Percentiles rank a stretch among this genome's conserved stretches.
phyloP scores from a whole-genome alignment of 1,140 invertebrate genomes.

The Eufriesea mexicana region DNA sequence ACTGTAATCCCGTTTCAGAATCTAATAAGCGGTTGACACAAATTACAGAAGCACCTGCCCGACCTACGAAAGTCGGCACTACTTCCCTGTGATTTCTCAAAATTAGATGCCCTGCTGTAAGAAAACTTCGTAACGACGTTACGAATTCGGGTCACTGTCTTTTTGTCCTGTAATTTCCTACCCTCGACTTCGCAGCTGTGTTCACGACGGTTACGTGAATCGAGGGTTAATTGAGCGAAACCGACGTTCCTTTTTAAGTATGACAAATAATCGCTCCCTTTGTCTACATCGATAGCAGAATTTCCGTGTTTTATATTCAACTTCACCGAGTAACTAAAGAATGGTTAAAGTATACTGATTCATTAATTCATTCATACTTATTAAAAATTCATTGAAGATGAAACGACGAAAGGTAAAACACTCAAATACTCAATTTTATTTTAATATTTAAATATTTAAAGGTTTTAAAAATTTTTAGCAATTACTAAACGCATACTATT shows the following conservation, averaged over 20 bases:
- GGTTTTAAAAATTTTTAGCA: too few relatives aligned
- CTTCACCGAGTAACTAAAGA: too few relatives aligned
- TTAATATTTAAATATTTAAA: too few relatives aligned
- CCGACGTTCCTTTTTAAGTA: not conserved
- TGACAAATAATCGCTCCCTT: not conserved
- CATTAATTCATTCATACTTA: too few relatives aligned
- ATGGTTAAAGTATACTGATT: too few relatives aligned
- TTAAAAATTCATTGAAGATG: too few relatives aligned
- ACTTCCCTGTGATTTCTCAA: constrained; percentile 53
- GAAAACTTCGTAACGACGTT: constrained; percentile 36
- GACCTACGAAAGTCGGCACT: constrained; percentile 41
- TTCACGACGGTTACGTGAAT: not conserved
- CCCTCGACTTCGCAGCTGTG: constrained; percentile 5
- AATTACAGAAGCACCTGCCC: constrained; percentile 53
- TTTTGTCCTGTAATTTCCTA: constrained; percentile 39
- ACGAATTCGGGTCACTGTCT: constrained; percentile 20
- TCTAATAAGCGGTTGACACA: constrained; percentile 53
- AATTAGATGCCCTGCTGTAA: constrained; percentile 23
- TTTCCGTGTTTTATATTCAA: too few relatives aligned
- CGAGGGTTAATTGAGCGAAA: constrained; percentile 17
- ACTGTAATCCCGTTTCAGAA: constrained; percentile 38
- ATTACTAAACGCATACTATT: too few relatives aligned
- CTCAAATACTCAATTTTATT: too few relatives aligned
- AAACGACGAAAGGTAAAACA: too few relatives aligned
- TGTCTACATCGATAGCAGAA: not conserved